These are phyloP conservation scores for Sorex maritimensis DNA, from an alignment of 2,797 vertebrate genomes.

Conservation along the genomic window DNA sequence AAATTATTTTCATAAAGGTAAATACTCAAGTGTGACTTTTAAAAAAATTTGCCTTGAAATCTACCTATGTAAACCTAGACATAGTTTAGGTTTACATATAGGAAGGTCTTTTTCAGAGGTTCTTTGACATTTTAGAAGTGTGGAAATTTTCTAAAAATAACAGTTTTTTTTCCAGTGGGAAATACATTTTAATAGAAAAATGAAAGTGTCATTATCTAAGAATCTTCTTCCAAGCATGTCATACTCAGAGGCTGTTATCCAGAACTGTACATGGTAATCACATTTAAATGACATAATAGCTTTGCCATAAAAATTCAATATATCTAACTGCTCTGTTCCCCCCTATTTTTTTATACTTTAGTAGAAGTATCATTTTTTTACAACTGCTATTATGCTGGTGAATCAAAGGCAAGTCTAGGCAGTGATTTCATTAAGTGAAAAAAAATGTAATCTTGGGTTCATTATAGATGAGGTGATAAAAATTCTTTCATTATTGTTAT, in stretches of 20 bases:
- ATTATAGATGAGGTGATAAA: constrained; percentile 68
- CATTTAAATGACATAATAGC: constrained; percentile 68
- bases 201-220: constrained; percentile 48
- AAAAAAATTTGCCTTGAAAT: constrained; percentile 71
- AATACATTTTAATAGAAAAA: constrained; percentile 68
- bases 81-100: not conserved
- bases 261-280: constrained; percentile 45
- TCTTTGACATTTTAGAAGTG: constrained; percentile 47
- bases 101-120: constrained; percentile 21
- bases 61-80: not conserved
- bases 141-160: constrained; percentile 67
- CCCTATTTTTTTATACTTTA: constrained; percentile 31
- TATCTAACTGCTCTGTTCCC: constrained; percentile 1
- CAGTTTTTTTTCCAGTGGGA: constrained; percentile 38
- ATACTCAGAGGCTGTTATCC: constrained; percentile 24
- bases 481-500: constrained; percentile 57
- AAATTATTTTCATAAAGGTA: constrained; percentile 55
- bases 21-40: constrained; percentile 37
- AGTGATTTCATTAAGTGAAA: constrained; percentile 70
- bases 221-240: constrained; percentile 43
- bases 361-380: constrained; percentile 61
- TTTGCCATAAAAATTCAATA: constrained; percentile 31
- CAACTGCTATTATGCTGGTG: constrained; percentile 56
- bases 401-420: constrained; percentile 81
- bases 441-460: constrained; percentile 77